Evolutionary conservation across 2,888 invertebrate species (phyloP), one percentile per base, ranked within the genome.

Genomic region (Belgica antarctica): DNA sequence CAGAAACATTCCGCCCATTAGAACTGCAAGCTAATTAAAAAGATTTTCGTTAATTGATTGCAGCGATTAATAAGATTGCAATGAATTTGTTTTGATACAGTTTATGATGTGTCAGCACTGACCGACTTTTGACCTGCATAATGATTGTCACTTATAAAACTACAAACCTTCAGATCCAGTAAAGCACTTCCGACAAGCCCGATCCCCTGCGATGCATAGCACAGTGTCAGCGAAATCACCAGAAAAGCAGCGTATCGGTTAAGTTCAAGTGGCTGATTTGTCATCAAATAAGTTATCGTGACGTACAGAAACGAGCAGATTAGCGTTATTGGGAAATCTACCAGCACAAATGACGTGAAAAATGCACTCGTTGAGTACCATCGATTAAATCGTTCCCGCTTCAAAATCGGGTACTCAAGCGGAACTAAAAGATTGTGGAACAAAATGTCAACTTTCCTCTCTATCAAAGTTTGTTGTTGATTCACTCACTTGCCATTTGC

Each of bases 331-430:
- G 94, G 95, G 73, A 94, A 82, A 75, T 94, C 92, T 0, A 92
- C 87, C 62, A 90, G 78, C 4, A 91, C 86, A 61, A 90, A 88
- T 7, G 94, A 89, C 17, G 88, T 78, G 76, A 90, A 94, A 79
- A 91, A 93, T 0, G 92, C 88, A 62, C 88, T 87, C 1, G 93
- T 80, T 22, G 90, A 90, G 80, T 94, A 94, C 94, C 94, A 94
- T 71, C 92, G 86, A 80, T 94, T 94, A 75, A 93, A 89, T 76
- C 93, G 90, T 77, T 94, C 94, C 62, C 92, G 82, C 1, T 87
- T 85, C 69, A 92, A 86, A 70, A 92, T 87, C n/a, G 89, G 87
- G 79, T 93, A 83, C 81, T 94, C 92, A 75, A 88, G 81, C 31
- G 94, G 93, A 85, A 93, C 94, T 94, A 22, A 17, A 52, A 52